A percentile compares a stretch with the other conserved stretches of the same genome.
phyloP scores from a whole-genome alignment of 2,797 vertebrate species.

The Cossypha niveicapilla region DNA sequence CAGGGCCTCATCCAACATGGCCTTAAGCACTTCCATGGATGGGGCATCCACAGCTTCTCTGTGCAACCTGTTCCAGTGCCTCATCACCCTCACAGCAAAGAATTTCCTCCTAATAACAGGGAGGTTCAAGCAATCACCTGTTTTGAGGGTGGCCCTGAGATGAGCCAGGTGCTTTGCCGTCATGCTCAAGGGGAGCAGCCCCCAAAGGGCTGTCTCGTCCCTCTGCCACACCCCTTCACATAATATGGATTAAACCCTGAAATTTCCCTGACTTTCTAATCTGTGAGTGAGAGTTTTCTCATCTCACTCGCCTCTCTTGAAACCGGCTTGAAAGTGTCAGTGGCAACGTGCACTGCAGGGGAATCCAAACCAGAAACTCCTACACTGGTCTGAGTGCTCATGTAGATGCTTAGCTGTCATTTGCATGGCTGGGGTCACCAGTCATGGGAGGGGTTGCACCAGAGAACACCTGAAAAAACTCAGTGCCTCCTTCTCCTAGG shows the following conservation, averaged over 20 bases:
- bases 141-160: not conserved
- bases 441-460: not conserved
- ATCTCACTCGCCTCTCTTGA: not conserved
- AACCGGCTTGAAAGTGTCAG: not conserved
- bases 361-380: not conserved
- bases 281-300: not conserved
- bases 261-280: not conserved
- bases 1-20: not conserved
- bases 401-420: not conserved
- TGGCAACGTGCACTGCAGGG: fast-evolving
- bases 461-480: not conserved
- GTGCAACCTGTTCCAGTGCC: not conserved
- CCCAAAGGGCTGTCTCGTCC: fast-evolving
- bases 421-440: not conserved
- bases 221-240: fast-evolving
- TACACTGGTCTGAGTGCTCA: fast-evolving
- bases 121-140: not conserved
- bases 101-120: not conserved
- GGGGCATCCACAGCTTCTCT: not conserved
- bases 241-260: not conserved
- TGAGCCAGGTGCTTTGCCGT: not conserved
- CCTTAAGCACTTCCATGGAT: not conserved
- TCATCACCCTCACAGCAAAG: not conserved
- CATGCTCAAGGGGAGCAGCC: fast-evolving
- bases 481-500: not conserved